These are phyloP conservation scores for Dione vanillae DNA, from an alignment of 2,888 invertebrate species.

Conservation along the genomic window DNA sequence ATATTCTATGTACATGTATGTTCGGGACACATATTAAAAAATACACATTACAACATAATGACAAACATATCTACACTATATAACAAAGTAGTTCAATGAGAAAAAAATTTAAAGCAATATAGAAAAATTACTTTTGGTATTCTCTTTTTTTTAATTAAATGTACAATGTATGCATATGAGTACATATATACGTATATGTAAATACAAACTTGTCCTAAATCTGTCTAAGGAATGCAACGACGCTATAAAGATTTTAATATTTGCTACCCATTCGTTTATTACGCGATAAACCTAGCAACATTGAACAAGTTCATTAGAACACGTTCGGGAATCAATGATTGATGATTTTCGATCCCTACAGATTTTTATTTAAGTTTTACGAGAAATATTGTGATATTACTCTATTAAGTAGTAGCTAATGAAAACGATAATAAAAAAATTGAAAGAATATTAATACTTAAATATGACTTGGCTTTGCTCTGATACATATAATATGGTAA, in stretches of 20 bases:
- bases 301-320: conserved; percentile 76
- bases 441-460: background rate
- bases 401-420: background rate
- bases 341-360: conserved; percentile 31
- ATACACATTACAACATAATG: no score
- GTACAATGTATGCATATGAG: background rate
- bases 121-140: no score
- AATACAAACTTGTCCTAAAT: conserved; percentile 9
- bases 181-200: background rate
- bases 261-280: conserved; percentile 61
- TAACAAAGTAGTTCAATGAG: no score
- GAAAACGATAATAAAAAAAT: background rate
- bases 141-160: background rate
- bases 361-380: conserved; percentile 18
- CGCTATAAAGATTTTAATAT: conserved; percentile 66
- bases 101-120: no score
- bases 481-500: background rate
- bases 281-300: conserved; percentile 62
- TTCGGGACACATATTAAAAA: no score
- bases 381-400: background rate
- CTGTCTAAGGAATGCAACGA: conserved; percentile 23
- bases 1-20: no score
- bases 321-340: conserved; percentile 46
- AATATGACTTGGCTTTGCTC: background rate
- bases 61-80: no score